Percentiles rank a stretch among this genome's conserved stretches.
Evolutionary conservation across 1,140 invertebrate genomes (phyloP).

Genomic region (Cyrtorhinus lividipennis): DNA sequence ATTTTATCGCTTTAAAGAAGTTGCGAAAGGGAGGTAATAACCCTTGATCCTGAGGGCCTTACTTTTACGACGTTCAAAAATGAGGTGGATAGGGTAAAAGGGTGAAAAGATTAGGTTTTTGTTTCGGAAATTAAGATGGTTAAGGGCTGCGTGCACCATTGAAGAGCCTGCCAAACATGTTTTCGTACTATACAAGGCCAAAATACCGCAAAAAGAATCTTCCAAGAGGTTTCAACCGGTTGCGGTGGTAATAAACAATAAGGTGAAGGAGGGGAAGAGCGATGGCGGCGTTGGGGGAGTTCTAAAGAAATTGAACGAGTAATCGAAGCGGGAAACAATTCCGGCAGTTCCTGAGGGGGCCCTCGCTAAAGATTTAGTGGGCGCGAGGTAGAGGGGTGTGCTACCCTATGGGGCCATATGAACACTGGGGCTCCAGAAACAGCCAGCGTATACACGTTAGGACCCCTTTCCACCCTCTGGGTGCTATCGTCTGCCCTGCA

Average conservation of each 20-base stretch:
- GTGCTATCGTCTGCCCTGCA: background rate
- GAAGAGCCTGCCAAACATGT: no score
- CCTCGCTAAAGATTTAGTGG: background rate
- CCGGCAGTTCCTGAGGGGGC: background rate
- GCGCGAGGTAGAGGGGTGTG: background rate
- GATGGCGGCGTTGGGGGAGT: background rate
- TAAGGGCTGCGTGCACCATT: no score
- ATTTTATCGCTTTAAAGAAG: no score
- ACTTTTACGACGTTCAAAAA: no score
- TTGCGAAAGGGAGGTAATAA: no score
- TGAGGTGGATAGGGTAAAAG: no score
- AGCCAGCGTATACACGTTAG: no score
- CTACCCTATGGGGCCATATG: background rate
- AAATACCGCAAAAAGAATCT: no score
- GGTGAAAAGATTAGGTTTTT: no score
- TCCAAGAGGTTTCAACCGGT: background rate
- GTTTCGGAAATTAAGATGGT: no score
- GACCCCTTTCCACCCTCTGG: background rate
- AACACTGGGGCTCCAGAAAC: background rate
- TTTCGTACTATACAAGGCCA: no score
- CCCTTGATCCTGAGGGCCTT: no score
- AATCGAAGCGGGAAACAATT: background rate
- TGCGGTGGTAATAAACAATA: background rate
- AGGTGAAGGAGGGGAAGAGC: background rate
- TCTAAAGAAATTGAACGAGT: background rate